A percentile compares a stretch with the other conserved stretches of the same genome.
Evolutionary conservation across 2,113 vertebrate species (phyloP).

Genomic region (Pseudopipra pipra): DNA sequence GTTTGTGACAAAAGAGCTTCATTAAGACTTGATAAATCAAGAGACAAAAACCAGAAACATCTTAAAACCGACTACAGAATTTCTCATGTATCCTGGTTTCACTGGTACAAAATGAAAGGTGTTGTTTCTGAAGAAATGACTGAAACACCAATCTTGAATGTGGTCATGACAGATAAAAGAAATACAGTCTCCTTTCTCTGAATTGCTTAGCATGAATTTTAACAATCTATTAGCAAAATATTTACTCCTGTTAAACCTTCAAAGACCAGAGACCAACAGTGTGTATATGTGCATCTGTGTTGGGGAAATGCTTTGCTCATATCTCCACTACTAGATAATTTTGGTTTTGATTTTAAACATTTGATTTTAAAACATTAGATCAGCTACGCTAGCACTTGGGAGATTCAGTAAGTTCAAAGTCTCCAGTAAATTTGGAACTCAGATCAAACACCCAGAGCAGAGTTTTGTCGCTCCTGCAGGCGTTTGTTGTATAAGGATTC

Average conservation of each 20-base stretch:
- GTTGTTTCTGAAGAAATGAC: neutral
- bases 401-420: neutral
- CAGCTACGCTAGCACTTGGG: neutral
- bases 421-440: neutral
- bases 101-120: neutral
- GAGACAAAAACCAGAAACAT: neutral
- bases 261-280: neutral
- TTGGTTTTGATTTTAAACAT: neutral
- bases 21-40: neutral
- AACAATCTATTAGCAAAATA: neutral
- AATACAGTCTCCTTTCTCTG: neutral
- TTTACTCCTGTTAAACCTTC: neutral
- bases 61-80: neutral
- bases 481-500: neutral
- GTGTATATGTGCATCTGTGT: neutral
- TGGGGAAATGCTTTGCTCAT: neutral
- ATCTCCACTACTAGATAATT: neutral
- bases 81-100: neutral
- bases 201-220: neutral
- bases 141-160: neutral
- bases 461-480: neutral
- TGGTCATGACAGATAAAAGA: neutral
- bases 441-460: neutral
- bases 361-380: conserved; percentile 6
- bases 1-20: neutral